These are phyloP conservation scores for Peromyscus leucopus DNA, from an alignment of 2,113 vertebrate species.

Conservation along the genomic window DNA sequence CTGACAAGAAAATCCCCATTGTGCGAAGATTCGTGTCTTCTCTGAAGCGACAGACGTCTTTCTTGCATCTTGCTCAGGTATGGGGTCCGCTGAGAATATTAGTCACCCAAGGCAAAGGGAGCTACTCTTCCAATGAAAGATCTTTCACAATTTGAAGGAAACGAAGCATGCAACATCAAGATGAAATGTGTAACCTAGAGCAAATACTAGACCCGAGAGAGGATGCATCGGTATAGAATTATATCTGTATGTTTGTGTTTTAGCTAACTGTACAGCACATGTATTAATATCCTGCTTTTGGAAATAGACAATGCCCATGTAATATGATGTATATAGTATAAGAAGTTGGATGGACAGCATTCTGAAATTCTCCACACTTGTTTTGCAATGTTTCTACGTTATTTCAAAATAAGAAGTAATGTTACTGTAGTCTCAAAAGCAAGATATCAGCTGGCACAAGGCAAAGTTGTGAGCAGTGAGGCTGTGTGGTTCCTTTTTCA, in stretches of 20 bases:
- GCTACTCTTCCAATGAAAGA: neutral
- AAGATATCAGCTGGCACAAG: neutral
- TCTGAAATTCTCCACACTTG: neutral
- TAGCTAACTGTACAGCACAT: neutral
- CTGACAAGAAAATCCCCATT: constrained; percentile 96
- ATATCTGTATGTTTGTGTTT: neutral
- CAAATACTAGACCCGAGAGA: neutral
- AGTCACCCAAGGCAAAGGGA: neutral
- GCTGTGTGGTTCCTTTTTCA: neutral
- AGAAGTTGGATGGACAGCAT: neutral
- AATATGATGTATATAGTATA: neutral
- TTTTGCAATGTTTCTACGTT: neutral
- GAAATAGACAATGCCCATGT: neutral
- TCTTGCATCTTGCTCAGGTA: constrained; percentile 98
- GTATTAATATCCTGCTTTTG: neutral
- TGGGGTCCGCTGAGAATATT: constrained; percentile 79
- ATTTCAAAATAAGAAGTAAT: constrained; percentile 25
- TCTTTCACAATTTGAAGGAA: neutral
- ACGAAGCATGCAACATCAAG: neutral
- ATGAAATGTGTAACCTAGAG: neutral
- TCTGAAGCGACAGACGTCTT: constrained; percentile 97
- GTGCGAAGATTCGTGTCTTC: constrained; percentile 96
- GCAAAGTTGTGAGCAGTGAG: neutral
- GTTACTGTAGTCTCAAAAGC: neutral
- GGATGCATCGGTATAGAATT: neutral